A percentile compares a stretch with the other conserved stretches of the same genome.
phyloP scores from a whole-genome alignment of 1,140 invertebrate species.

The Polypedilum vanderplanki region DNA sequence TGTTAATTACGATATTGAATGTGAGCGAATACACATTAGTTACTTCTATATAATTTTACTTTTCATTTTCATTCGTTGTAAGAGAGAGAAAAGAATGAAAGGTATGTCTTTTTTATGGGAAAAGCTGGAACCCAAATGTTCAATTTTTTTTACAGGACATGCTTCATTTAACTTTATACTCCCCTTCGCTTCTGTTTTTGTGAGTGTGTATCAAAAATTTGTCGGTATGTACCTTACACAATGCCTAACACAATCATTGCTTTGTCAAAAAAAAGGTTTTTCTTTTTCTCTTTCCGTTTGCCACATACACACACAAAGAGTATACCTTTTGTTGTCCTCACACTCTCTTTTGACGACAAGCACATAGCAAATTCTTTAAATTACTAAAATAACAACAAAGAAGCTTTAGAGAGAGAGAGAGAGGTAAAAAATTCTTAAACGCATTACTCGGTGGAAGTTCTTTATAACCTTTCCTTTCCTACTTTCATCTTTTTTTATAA shows the following conservation, averaged over 20 bases:
- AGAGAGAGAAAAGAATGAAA: too few relatives aligned
- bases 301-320: background rate
- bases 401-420: background rate
- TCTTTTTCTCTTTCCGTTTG: background rate
- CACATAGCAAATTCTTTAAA: too few relatives aligned
- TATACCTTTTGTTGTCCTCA: background rate
- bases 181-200: background rate
- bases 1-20: too few relatives aligned
- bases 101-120: too few relatives aligned
- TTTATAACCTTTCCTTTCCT: background rate
- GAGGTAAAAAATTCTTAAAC: background rate
- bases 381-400: too few relatives aligned
- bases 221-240: background rate
- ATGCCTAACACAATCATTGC: background rate
- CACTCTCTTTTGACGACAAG: too few relatives aligned
- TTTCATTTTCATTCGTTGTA: too few relatives aligned
- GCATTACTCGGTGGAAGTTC: background rate
- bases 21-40: too few relatives aligned
- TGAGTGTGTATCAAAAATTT: too few relatives aligned
- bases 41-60: too few relatives aligned
- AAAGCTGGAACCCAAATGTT: background rate
- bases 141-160: constrained; percentile 13
- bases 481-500: background rate
- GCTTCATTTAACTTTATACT: constrained; percentile 14
- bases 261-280: constrained; percentile 14